Base-by-base conservation (phyloP, 2,888 invertebrate genomes). In the Strigamia maritima region DNA sequence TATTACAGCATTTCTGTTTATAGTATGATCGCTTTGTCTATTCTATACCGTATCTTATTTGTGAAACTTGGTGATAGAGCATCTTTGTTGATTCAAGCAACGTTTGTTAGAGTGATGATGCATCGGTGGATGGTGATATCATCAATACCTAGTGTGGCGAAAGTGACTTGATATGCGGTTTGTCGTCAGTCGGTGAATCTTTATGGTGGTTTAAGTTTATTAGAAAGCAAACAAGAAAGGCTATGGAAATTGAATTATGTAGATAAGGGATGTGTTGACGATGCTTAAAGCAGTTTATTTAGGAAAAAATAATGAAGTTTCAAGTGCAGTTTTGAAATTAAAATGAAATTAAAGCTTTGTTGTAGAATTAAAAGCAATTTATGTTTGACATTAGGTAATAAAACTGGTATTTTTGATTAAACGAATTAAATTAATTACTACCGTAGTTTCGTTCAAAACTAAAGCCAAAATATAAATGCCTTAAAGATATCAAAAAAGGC, bases 81-180 rank as follows among this genome's bases (percentile, higher is more conserved):
- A n/a, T n/a, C 1, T 24, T 65, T 65, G 12, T 65, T 26, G 24
- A 65, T 24, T 65, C 65, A 26, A 3, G 26, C 26, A 6, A 26
- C 65, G 65, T 65, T 26, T 65, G 6, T 60, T 65, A 7, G 65
- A 3, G 7, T 65, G 65, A 65, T 65, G 65, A 65, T 65, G 65
- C 65, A 65, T 65, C 24, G 65, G 26, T 65, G 65, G 65, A 12
- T 60, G 22, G 22, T 19, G 65, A 65, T 65, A 65, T 16, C 26
- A 65, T 26, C 65, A 65, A 65, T 65, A 65, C 24, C 65, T 26
- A 24, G 65, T 24, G 65, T 65, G 26, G 65, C 26, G 65, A 65
- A 65, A 65, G 65, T 65, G 65, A 65, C 65, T 65, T 65, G 65
- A 65, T 26, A 26, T 26, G 65, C n/a, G 19, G 7, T 16, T 8